A percentile compares a stretch with the other conserved stretches of the same genome.
These are phyloP conservation scores for Vombatus ursinus DNA, from an alignment of 2,113 vertebrate species.

Conservation along the genomic window DNA sequence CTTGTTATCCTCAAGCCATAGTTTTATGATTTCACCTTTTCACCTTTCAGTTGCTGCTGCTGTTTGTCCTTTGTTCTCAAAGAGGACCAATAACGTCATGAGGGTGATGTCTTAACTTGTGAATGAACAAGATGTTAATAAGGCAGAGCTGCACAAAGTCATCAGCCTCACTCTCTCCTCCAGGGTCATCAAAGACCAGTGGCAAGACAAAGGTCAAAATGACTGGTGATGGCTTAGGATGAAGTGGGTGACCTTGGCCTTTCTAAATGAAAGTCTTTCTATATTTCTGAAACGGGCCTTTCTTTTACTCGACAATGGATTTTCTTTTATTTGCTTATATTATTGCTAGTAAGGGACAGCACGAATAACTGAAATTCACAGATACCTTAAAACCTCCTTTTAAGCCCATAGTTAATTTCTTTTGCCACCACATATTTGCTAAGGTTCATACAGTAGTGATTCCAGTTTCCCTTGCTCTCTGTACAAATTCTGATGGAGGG, in stretches of 20 bases:
- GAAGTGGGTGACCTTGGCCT: no score
- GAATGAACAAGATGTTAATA: background rate
- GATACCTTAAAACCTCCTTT: background rate
- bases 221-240: background rate
- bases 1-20: background rate
- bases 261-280: background rate
- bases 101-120: background rate
- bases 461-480: background rate
- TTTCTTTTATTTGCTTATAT: background rate
- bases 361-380: background rate
- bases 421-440: background rate
- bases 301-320: background rate
- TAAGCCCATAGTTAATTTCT: background rate
- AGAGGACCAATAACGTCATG: background rate
- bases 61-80: background rate
- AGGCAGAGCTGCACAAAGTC: background rate
- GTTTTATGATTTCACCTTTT: background rate
- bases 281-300: constrained; percentile 15
- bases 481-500: background rate
- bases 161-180: background rate
- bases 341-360: background rate
- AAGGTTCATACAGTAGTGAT: background rate
- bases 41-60: background rate
- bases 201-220: background rate
- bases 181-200: no score